A percentile compares a stretch with the other conserved stretches of the same genome.
Conservation (phyloP, 2,888 invertebrate genomes). For the Acronicta aceris region DNA sequence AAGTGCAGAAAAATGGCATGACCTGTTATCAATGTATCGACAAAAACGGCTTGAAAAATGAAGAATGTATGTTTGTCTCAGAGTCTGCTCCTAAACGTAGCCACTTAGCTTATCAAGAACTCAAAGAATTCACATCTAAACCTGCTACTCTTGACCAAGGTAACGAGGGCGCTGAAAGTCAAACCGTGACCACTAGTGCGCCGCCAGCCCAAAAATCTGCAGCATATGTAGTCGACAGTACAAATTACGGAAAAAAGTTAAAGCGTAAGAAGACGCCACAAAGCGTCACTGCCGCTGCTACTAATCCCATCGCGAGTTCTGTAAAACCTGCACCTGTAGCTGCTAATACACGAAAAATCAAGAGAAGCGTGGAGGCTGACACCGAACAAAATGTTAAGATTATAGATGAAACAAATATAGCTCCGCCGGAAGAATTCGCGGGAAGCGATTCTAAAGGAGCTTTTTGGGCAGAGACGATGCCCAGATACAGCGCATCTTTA, state of each 20-base stretch:
- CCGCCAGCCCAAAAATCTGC: slow-evolving; percentile 76
- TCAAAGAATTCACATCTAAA: slow-evolving; percentile 89
- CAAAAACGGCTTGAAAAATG: slow-evolving; percentile 91
- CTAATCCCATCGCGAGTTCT: slow-evolving; percentile 64
- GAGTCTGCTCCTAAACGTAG: slow-evolving; percentile 91
- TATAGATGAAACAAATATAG: slow-evolving; percentile 78
- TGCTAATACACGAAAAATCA: slow-evolving; percentile 64
- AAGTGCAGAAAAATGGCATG: slow-evolving; percentile 92
- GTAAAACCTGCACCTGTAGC: slow-evolving; percentile 54
- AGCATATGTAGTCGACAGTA: slow-evolving; percentile 77
- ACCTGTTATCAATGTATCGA: slow-evolving; percentile 93
- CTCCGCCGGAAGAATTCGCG: slow-evolving; percentile 86
- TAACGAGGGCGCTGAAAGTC: slow-evolving; percentile 79
- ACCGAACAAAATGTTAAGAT: slow-evolving; percentile 73
- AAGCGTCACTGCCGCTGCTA: slow-evolving; percentile 64
- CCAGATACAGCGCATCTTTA: slow-evolving; percentile 90
- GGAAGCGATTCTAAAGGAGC: slow-evolving; percentile 89
- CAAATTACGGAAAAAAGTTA: slow-evolving; percentile 78
- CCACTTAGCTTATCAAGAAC: slow-evolving; percentile 91
- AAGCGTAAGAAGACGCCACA: slow-evolving; percentile 81
- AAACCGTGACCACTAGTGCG: slow-evolving; percentile 78
- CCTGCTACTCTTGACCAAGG: slow-evolving; percentile 75
- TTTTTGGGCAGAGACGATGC: slow-evolving; percentile 91
- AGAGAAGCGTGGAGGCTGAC: slow-evolving; percentile 77
- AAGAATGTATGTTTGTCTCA: slow-evolving; percentile 94